Base-by-base conservation (phyloP, 2,113 vertebrate species). In the Cyanistes caeruleus region DNA sequence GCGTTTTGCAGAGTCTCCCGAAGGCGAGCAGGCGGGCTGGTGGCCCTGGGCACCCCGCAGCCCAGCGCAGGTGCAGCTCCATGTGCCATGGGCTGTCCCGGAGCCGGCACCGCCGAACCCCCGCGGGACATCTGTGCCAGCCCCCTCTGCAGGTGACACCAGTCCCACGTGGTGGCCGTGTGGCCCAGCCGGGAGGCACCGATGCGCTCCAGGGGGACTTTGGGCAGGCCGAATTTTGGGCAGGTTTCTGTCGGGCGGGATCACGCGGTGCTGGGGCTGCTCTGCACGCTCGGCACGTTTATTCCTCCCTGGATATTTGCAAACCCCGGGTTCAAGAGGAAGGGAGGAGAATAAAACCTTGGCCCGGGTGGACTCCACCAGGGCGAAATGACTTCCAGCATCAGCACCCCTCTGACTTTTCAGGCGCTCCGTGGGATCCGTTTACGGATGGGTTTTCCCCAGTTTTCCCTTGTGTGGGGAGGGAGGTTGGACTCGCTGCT, bases 391-490 rank as follows among this genome's bases (percentile, higher is more conserved):
- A 9, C 20, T n/a, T 62, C 43, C 21, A 41, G 0, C 11, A 2
- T 18, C 17, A 7, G 20, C 15, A 5, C 25, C 81, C 27, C 21
- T 52, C 30, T 31, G 25, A 10, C 1, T 1, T 5, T 67, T 46
- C 3, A 43, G 11, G 4, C 7, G 4, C 35, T 2, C 5, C 23
- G 19, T 41, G 16, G 3, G 1, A 35, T 27, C 35, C 7, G 1
- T 27, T 49, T 5, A 13, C 5, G 2, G n/a, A 46, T 39, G 20
- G 13, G 6, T 74, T 62, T 58, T 18, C 7, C 22, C 35, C 22
- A 23, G 20, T n/a, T 3, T 4, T 63, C 46, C 9, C 63, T 51
- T 13, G 1, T 7, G 6, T 2, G 3, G 24, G 25, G 17, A 39
- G 20, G 5, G 23, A 41, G 5, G 14, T 19, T 9, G 9, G 12